A percentile compares a stretch with the other conserved stretches of the same genome.
These are phyloP conservation scores for Promerops cafer DNA, from an alignment of 2,113 vertebrate species.

Conservation along the genomic window DNA sequence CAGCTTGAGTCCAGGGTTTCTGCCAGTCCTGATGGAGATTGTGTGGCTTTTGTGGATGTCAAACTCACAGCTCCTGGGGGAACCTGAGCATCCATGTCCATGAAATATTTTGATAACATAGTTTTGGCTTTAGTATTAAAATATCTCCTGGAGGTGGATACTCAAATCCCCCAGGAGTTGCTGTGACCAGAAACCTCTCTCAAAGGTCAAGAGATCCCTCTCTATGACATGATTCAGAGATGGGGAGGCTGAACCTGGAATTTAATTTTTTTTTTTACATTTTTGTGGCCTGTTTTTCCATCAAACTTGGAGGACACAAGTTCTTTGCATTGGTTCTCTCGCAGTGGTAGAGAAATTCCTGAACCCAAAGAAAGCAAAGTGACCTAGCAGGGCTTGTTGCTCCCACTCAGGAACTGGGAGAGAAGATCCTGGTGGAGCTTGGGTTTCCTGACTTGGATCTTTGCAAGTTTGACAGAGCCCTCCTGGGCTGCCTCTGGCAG, in stretches of 20 bases:
- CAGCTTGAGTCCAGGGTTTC: background rate
- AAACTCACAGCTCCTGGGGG: background rate
- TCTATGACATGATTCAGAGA: background rate
- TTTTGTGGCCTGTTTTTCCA: accelerated
- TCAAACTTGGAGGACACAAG: background rate
- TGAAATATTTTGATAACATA: background rate
- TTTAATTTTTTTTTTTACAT: background rate
- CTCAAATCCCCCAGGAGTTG: background rate
- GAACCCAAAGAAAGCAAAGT: background rate
- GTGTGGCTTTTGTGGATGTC: background rate
- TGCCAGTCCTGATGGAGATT: background rate
- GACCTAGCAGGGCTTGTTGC: background rate
- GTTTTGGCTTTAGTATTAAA: background rate
- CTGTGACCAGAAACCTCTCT: background rate
- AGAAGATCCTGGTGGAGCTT: background rate
- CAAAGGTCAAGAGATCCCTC: background rate
- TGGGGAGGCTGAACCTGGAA: background rate
- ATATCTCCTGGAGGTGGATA: background rate
- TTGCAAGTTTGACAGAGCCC: background rate
- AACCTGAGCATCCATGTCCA: background rate
- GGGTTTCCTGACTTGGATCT: background rate
- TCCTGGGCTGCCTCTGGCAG: background rate
- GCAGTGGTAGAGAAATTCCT: background rate
- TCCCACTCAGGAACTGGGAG: background rate
- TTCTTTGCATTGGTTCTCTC: background rate